phyloP scores from a whole-genome alignment of 2,113 vertebrate genomes.

The Haplochromis burtoni region DNA sequence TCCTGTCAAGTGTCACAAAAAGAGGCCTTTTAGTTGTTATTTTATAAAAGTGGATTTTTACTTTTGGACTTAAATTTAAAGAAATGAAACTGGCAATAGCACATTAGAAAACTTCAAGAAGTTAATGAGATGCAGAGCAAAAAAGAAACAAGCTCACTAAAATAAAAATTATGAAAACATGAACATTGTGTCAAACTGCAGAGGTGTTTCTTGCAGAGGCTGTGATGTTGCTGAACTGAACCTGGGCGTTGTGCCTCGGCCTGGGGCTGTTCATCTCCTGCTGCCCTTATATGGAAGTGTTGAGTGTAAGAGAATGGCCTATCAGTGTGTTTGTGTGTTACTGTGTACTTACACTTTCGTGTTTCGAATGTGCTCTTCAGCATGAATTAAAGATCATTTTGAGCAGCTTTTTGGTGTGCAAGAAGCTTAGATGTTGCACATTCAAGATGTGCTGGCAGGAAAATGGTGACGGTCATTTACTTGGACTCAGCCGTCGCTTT shows the following conservation, averaged over 20 bases:
- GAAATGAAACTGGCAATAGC: neutral
- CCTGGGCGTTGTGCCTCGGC: slow-evolving; percentile 4
- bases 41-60: neutral
- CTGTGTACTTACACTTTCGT: neutral
- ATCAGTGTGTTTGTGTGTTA: neutral
- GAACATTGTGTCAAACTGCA: neutral
- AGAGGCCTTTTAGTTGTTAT: neutral
- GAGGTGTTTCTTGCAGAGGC: neutral
- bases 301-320: neutral
- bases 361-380: neutral
- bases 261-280: neutral
- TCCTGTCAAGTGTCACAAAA: slow-evolving; percentile 74
- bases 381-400: neutral
- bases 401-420: neutral
- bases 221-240: slow-evolving; percentile 4
- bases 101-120: neutral
- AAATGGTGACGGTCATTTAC: neutral
- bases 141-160: neutral
- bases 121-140: neutral
- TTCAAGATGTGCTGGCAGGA: neutral
- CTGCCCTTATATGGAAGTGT: slow-evolving; percentile 61
- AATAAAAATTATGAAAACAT: neutral
- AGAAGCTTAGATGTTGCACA: neutral
- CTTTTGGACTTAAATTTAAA: neutral
- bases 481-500: neutral